Conservation (phyloP, 2,113 vertebrate genomes). For the Podilymbus podiceps region DNA sequence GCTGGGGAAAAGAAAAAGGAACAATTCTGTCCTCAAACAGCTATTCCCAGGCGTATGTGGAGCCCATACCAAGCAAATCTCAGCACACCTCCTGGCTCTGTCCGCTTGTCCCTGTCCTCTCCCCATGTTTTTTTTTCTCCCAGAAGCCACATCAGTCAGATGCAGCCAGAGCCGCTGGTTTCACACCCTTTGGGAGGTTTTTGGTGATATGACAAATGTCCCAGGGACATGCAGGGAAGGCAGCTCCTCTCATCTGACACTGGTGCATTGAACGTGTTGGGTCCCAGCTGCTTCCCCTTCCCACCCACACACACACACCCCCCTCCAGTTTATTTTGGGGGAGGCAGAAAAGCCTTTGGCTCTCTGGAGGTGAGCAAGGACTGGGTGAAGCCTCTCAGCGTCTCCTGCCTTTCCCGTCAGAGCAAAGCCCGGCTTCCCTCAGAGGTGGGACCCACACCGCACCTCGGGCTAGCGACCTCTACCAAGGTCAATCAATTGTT, state of each 20-base stretch:
- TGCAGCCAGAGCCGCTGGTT: background rate
- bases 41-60: background rate
- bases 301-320: too few relatives aligned
- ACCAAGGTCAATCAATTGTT: conserved; percentile 10
- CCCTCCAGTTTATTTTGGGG: accelerated
- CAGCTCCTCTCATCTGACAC: background rate
- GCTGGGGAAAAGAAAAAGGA: background rate
- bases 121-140: background rate
- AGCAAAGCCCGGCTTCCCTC: accelerated
- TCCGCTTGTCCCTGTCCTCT: background rate
- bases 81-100: background rate
- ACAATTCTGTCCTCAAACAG: background rate
- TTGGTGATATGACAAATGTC: background rate
- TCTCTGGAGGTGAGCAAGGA: background rate
- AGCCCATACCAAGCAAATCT: background rate
- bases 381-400: accelerated
- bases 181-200: background rate
- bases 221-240: background rate
- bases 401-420: accelerated
- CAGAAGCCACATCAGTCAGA: background rate
- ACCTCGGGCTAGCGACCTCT: background rate
- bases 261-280: accelerated
- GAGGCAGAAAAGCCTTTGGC: background rate
- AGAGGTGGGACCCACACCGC: background rate
- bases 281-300: background rate